Evolutionary conservation across 2,888 invertebrate species (phyloP).

Genomic region (Hypomecis punctinalis): DNA sequence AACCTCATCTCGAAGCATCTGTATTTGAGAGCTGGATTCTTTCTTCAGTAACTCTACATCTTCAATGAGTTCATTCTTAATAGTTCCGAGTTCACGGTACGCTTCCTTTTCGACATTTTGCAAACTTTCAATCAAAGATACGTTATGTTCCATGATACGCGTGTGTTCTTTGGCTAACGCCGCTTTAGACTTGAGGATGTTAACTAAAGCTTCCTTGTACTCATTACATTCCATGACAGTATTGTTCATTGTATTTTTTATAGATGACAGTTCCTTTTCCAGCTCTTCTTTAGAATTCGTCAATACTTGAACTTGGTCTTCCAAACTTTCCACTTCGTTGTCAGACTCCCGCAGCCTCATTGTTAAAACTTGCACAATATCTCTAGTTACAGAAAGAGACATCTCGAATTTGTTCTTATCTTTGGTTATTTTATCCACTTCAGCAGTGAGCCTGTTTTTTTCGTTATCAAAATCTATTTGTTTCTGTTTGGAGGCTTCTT

Average conservation of each 20-base stretch:
- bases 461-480: slow-evolving; percentile 74
- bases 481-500: slow-evolving; percentile 70
- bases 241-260: slow-evolving; percentile 69
- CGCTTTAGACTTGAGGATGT: slow-evolving; percentile 78
- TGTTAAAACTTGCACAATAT: slow-evolving; percentile 85
- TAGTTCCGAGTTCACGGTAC: slow-evolving; percentile 76
- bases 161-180: slow-evolving; percentile 77
- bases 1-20: slow-evolving; percentile 74
- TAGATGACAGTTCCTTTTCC: slow-evolving; percentile 67
- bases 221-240: slow-evolving; percentile 75
- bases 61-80: slow-evolving; percentile 77
- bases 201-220: slow-evolving; percentile 78
- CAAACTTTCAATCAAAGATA: slow-evolving; percentile 75
- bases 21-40: slow-evolving; percentile 75
- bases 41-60: slow-evolving; percentile 77
- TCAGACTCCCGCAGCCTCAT: slow-evolving; percentile 85
- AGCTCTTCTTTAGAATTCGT: slow-evolving; percentile 66
- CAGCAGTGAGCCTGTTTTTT: slow-evolving; percentile 71
- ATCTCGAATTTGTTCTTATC: slow-evolving; percentile 85
- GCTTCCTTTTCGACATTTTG: slow-evolving; percentile 80
- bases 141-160: slow-evolving; percentile 81
- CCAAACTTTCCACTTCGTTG: slow-evolving; percentile 84
- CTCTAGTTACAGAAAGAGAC: slow-evolving; percentile 84
- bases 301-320: slow-evolving; percentile 67
- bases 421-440: slow-evolving; percentile 73